Evolutionary conservation across 2,113 vertebrate species (phyloP).

Genomic region (Prochilodus magdalenae): DNA sequence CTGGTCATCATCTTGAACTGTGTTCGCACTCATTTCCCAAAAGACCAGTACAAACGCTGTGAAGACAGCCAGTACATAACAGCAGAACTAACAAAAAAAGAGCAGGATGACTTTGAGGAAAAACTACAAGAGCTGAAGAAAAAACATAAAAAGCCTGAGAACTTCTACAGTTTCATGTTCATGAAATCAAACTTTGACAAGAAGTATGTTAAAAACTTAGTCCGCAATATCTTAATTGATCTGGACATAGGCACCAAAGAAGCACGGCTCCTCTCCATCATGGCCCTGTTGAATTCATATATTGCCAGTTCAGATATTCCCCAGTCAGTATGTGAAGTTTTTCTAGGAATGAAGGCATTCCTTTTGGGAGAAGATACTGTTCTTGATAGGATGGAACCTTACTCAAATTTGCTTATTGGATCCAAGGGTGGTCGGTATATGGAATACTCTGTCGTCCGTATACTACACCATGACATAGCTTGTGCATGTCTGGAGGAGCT

Average conservation of each 20-base stretch:
- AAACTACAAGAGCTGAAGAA: conserved; percentile 61
- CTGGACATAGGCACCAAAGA: conserved; percentile 53
- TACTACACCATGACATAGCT: conserved; percentile 58
- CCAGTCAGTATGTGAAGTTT: conserved; percentile 61
- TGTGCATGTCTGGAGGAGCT: conserved; percentile 63
- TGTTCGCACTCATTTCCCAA: conserved; percentile 60
- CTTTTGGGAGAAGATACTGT: not conserved
- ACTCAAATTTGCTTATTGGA: conserved; percentile 59
- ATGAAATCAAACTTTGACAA: conserved; percentile 62
- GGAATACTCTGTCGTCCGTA: conserved; percentile 19
- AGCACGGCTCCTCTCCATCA: conserved; percentile 26
- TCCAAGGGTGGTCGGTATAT: conserved; percentile 4
- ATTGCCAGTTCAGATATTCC: conserved; percentile 51
- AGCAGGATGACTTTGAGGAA: conserved; percentile 64
- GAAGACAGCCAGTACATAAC: conserved; percentile 51
- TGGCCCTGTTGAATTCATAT: conserved; percentile 58
- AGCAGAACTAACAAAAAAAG: conserved; percentile 47
- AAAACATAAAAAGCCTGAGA: conserved; percentile 64
- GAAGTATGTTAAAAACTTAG: conserved; percentile 49
- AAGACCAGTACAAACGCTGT: not conserved
- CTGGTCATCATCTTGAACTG: conserved; percentile 64
- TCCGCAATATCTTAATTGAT: conserved; percentile 54
- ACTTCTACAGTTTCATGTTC: conserved; percentile 71
- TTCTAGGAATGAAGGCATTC: not conserved
- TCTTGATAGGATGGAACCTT: conserved; percentile 55